Conservation (phyloP, 2,888 invertebrate genomes). For the Torymus tubicola region DNA sequence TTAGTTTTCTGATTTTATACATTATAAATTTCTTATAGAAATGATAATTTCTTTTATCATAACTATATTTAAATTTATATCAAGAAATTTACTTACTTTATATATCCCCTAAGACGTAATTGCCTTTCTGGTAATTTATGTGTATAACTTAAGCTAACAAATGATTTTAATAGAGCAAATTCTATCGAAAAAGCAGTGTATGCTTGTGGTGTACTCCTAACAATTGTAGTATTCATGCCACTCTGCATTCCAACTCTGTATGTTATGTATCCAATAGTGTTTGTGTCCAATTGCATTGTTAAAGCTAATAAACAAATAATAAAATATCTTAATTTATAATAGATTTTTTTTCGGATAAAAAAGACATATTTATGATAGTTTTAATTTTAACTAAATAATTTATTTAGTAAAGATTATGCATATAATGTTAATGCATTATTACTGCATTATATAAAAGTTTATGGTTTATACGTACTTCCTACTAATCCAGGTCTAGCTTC, state of each 20-base stretch:
- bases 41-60: background rate
- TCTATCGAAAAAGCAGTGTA: conserved; percentile 80
- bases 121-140: conserved; percentile 89
- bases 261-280: conserved; percentile 92
- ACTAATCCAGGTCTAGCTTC: conserved; percentile 87
- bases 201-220: conserved; percentile 81
- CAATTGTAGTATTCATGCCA: conserved; percentile 88
- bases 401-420: conserved; percentile 6
- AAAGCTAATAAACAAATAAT: conserved; percentile 79
- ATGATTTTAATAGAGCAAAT: conserved; percentile 89
- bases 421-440: too few species aligned
- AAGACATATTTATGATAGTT: conserved; percentile 61
- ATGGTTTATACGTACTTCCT: conserved; percentile 80
- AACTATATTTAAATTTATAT: too few species aligned
- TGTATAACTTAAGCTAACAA: conserved; percentile 85
- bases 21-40: background rate
- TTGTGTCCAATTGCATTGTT: conserved; percentile 90
- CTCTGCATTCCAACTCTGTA: conserved; percentile 82
- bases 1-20: too few species aligned
- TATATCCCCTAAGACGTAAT: conserved; percentile 85
- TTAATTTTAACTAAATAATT: conserved; percentile 12
- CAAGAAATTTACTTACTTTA: conserved; percentile 82
- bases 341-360: background rate
- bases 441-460: background rate
- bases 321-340: conserved; percentile 38